Evolutionary conservation across 2,113 vertebrate species (phyloP), one percentile per base, ranked within the genome.

Genomic region (Ctenodactylus gundi): DNA sequence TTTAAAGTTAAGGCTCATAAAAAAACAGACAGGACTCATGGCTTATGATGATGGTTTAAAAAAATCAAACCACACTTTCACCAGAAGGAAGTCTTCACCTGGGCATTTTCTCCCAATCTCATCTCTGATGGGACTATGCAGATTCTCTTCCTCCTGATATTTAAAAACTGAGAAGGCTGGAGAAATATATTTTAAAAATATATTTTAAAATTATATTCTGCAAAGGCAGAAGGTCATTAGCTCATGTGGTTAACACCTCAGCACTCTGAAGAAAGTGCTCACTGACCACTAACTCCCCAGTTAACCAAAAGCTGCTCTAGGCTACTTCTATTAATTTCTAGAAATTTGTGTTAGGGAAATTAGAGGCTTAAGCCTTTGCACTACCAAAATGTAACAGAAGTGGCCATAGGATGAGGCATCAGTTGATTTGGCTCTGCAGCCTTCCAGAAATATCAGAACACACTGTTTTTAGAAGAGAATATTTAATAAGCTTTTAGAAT

Each of bases 1-100:
- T 99, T 99, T 99, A 99, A 98, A 99, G 98, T 98, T 99, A 98
- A 99, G 97, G 98, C 98, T 98, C 97, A 96, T 90, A 95, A 98
- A 97, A 98, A 98, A 97, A 99, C 99, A 99, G 98, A 98, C 98
- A 98, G 98, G 98, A 99, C 98, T 98, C 98, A 98, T 95, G 98
- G 98, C 98, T 98, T 98, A 84, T 53, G 11, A 84, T 34, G 49
- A 67, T 36, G 39, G 27, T 80, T n/a, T n/a, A n/a, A 64, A 58
- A 83, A 72, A 41, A 73, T 60, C 4, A 80, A 67, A 85, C 44
- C 46, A 57, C 87, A 90, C 31, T 93, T 94, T 68, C 0, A 51
- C 53, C 6, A 58, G n/a, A 2, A 85, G 39, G 39, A 76, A 51
- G 62, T 18, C 23, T 81, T 31, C 25, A 27, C 27, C 55, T 7